Conservation (phyloP, 2,797 vertebrate genomes). For the Peromyscus aztecus region DNA sequence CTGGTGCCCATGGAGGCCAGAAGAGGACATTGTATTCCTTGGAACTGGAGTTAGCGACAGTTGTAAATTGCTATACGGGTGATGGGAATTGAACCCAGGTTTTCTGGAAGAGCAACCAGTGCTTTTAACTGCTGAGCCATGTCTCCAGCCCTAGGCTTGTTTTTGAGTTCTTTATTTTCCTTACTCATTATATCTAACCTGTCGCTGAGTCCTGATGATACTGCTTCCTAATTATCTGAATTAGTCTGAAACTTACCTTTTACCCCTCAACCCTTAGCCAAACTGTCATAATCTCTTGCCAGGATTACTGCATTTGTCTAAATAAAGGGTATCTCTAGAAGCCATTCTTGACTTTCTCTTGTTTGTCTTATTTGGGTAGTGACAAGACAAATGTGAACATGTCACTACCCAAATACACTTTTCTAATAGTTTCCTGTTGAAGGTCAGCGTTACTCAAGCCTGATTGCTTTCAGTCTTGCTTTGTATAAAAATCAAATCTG, state of each 20-base stretch:
- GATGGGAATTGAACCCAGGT: not conserved
- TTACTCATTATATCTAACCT: not conserved
- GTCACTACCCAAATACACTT: conserved; percentile 3
- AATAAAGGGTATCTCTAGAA: conserved; percentile 25
- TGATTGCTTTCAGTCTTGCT: not conserved
- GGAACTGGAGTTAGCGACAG: not conserved
- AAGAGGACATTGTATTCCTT: not conserved
- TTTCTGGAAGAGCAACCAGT: not conserved
- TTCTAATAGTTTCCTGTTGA: not conserved
- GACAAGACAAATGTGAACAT: not conserved
- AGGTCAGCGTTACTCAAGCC: not conserved
- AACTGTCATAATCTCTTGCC: not conserved
- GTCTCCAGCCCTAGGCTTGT: not conserved
- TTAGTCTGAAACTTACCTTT: conserved; percentile 44
- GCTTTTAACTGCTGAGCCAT: not conserved
- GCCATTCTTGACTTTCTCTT: conserved; percentile 46
- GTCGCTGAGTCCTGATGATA: conserved; percentile 20
- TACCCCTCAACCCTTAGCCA: not conserved
- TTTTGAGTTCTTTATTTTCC: not conserved
- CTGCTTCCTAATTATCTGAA: conserved; percentile 39
- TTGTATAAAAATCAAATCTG: conserved; percentile 27
- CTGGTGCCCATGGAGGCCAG: not conserved
- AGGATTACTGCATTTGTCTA: not conserved
- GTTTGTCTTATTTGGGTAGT: conserved; percentile 23
- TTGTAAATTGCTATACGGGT: not conserved